Evolutionary conservation across 2,113 vertebrate genomes (phyloP), one percentile per base, ranked within the genome.

Genomic region (Columba janthina): DNA sequence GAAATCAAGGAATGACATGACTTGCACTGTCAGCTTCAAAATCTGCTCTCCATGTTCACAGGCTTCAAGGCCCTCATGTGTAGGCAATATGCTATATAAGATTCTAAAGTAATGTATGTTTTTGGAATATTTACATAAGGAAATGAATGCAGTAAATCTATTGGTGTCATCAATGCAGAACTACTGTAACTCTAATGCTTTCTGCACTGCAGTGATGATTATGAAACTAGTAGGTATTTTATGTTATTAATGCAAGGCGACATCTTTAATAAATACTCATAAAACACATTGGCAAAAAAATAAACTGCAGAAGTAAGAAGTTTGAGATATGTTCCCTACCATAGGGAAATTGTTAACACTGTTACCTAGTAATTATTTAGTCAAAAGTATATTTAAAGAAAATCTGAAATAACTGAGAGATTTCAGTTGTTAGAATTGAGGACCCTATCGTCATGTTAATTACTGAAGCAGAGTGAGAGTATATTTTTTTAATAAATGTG

Each of bases 161-260:
- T 88, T 95, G 93, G 95, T 4, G 72, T 91, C 70, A 26, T 96
- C 96, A 92, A 92, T 94, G 81, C 94, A 96, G 89, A 98, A 93
- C 89, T 95, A 80, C 96, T 60, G 38, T 94, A 95, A 90, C 95
- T 97, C 96, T 94, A 95, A 96, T 95, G 96, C 95, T 92, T 98
- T 97, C 95, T 97, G 97, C 96, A 97, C 95, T 97, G 97, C 97
- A 97, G 96, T 95, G 91, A 98, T 97, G 96, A 97, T 98, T 98
- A 97, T 97, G 97, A 98, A 98, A 98, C 97, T 97, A 94, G 96
- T 91, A 93, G 86, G 21, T 97, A 97, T 96, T 97, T 98, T 98
- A 95, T 95, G 97, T 96, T 97, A 96, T 97, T 97, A 97, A 97
- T 90, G 95, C 80, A 93, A 91, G 86, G 92, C 80, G 6, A 97